Evolutionary conservation across 2,113 vertebrate genomes (phyloP).

Genomic region (Dendrocopos noguchii): DNA sequence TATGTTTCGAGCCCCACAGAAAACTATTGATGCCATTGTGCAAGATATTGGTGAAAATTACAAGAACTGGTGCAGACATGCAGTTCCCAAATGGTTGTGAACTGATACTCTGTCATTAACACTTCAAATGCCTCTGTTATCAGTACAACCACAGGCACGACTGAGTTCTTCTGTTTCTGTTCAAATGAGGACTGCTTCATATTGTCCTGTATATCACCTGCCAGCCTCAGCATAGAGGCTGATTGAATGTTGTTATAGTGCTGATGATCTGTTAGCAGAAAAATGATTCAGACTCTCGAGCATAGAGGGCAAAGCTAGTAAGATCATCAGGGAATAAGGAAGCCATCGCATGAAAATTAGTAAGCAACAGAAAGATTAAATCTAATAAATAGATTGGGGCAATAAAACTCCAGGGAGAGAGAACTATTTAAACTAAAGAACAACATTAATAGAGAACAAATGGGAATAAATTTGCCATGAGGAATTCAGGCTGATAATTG

Average conservation of each 20-base stretch:
- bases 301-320: background rate
- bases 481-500: slow-evolving; percentile 30
- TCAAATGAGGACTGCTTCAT: background rate
- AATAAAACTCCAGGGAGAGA: slow-evolving; percentile 13
- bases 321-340: background rate
- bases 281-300: background rate
- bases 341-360: background rate
- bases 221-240: background rate
- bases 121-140: background rate
- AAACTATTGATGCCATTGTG: background rate
- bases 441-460: background rate
- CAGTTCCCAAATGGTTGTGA: background rate
- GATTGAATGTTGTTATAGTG: background rate
- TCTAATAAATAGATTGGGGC: background rate
- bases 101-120: background rate
- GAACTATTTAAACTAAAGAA: slow-evolving; percentile 23
- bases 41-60: background rate
- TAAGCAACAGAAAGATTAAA: background rate
- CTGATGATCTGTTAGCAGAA: background rate
- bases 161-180: background rate
- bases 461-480: slow-evolving; percentile 11
- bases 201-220: background rate
- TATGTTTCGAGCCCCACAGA: background rate
- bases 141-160: background rate
- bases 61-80: background rate